Evolutionary conservation across 1,140 invertebrate species (phyloP).

Genomic region (Drosophila ercepeae): DNA sequence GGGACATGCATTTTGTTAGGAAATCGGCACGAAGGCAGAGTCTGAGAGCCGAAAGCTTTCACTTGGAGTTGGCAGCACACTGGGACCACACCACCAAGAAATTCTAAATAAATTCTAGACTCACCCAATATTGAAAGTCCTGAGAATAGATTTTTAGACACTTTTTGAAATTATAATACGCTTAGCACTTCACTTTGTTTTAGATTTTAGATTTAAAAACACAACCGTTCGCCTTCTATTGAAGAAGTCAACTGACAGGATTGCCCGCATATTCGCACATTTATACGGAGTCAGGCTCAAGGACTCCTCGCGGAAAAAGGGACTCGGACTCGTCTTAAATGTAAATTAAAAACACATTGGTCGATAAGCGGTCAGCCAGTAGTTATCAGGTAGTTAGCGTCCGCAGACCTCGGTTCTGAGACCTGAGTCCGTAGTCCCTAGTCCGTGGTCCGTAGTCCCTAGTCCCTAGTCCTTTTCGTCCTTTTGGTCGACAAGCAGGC

Average conservation of each 20-base stretch:
- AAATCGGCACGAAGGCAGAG: too few species aligned
- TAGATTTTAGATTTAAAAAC: slow-evolving; percentile 17
- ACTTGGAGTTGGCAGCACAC: slow-evolving; percentile 11
- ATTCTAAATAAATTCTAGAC: too few species aligned
- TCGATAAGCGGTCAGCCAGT: slow-evolving; percentile 23
- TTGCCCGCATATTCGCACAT: not conserved
- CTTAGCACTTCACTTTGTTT: not conserved
- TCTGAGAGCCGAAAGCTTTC: too few species aligned
- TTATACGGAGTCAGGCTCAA: slow-evolving; percentile 24
- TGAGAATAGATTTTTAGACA: too few species aligned
- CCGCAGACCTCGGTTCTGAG: not conserved
- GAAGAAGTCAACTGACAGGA: slow-evolving; percentile 46
- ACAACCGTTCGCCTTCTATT: slow-evolving; percentile 3
- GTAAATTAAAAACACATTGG: slow-evolving; percentile 67
- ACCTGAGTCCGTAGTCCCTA: slow-evolving; percentile 14
- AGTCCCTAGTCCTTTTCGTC: too few species aligned
- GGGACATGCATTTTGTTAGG: too few species aligned
- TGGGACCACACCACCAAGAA: not conserved
- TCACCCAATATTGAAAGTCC: not conserved
- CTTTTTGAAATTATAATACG: not conserved
- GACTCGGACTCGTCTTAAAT: slow-evolving; percentile 22
- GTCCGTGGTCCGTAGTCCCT: too few species aligned
- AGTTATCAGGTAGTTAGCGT: slow-evolving; percentile 35
- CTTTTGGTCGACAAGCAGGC: slow-evolving; percentile 38
- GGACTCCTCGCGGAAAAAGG: not conserved